Percentiles rank a stretch among this genome's conserved stretches.
phyloP scores from a whole-genome alignment of 2,113 vertebrate species.

The Heloderma charlesbogerti region DNA sequence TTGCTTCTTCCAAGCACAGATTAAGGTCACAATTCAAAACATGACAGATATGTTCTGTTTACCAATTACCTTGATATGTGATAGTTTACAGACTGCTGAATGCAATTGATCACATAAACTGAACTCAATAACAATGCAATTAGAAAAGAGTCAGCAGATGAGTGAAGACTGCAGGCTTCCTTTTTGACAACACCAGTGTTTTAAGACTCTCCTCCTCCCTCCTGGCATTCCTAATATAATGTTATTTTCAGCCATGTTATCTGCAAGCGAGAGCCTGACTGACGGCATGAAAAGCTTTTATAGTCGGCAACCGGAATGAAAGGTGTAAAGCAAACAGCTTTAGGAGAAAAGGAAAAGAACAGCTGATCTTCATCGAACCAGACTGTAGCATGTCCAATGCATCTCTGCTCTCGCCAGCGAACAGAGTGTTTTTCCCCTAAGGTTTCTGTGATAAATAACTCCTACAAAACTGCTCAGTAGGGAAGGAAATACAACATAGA shows the following conservation, averaged over 20 bases:
- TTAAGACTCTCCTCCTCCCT: slow-evolving; percentile 30
- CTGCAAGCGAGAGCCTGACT: slow-evolving; percentile 50
- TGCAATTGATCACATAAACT: slow-evolving; percentile 45
- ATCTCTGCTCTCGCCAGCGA: slow-evolving; percentile 38
- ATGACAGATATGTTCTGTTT: slow-evolving; percentile 37
- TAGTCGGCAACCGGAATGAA: slow-evolving; percentile 54
- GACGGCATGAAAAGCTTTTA: slow-evolving; percentile 46
- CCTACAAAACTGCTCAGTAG: slow-evolving; percentile 39
- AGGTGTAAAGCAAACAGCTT: slow-evolving; percentile 60
- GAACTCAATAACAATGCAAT: slow-evolving; percentile 69
- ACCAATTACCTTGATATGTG: slow-evolving; percentile 57
- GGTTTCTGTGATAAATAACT: slow-evolving; percentile 63
- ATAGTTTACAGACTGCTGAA: slow-evolving; percentile 57
- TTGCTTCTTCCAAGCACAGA: slow-evolving; percentile 38
- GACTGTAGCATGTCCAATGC: slow-evolving; percentile 38
- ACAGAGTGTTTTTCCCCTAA: slow-evolving; percentile 54
- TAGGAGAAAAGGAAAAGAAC: slow-evolving; percentile 54
- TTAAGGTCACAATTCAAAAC: slow-evolving; percentile 44
- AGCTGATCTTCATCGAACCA: slow-evolving; percentile 64
- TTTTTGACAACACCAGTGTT: slow-evolving; percentile 52
- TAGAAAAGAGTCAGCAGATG: slow-evolving; percentile 65
- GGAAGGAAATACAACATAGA: slow-evolving; percentile 58
- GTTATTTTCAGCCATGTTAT: slow-evolving; percentile 60
- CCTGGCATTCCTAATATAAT: slow-evolving; percentile 53
- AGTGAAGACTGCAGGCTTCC: slow-evolving; percentile 44